A percentile compares a stretch with the other conserved stretches of the same genome.
These are phyloP conservation scores for Drosophila auraria DNA, from an alignment of 1,140 invertebrate genomes.

Conservation along the genomic window DNA sequence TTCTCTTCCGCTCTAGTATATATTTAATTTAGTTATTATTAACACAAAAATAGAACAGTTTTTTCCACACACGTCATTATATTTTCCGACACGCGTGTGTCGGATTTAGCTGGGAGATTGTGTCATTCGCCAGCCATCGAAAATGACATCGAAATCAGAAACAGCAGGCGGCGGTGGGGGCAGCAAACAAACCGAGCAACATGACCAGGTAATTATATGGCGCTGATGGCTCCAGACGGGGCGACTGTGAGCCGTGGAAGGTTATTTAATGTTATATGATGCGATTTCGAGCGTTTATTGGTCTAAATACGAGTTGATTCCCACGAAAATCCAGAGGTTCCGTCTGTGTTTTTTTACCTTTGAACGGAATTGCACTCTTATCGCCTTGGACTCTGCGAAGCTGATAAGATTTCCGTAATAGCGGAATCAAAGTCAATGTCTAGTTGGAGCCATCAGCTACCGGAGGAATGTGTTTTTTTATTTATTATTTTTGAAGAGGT, in stretches of 20 bases:
- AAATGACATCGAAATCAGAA: slow-evolving; percentile 41
- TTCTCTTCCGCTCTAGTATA: background rate
- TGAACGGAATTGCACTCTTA: slow-evolving; percentile 60
- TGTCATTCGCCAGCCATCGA: slow-evolving; percentile 27
- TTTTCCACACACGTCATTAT: slow-evolving; percentile 9
- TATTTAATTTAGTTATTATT: slow-evolving; percentile 31
- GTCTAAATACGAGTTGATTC: slow-evolving; percentile 13
- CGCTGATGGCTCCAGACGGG: background rate
- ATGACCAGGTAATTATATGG: slow-evolving; percentile 61
- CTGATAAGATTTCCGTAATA: slow-evolving; percentile 60
- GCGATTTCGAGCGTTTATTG: slow-evolving; percentile 31
- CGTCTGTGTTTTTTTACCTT: slow-evolving; percentile 29
- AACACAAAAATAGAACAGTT: slow-evolving; percentile 52
- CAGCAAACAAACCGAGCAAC: slow-evolving; percentile 32
- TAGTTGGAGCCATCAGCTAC: slow-evolving; percentile 38
- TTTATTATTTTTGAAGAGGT: slow-evolving; percentile 9
- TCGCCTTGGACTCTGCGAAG: slow-evolving; percentile 39
- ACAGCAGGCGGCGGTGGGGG: slow-evolving; percentile 1
- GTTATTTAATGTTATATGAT: slow-evolving; percentile 34
- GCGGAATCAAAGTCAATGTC: slow-evolving; percentile 66
- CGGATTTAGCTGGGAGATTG: slow-evolving; percentile 46
- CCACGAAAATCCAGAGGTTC: slow-evolving; percentile 18
- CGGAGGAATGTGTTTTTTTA: slow-evolving; percentile 20
- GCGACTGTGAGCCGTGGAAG: slow-evolving; percentile 32
- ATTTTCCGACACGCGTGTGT: slow-evolving; percentile 44